Base-by-base conservation (phyloP, 2,113 vertebrate genomes). In the Orcinus orca region DNA sequence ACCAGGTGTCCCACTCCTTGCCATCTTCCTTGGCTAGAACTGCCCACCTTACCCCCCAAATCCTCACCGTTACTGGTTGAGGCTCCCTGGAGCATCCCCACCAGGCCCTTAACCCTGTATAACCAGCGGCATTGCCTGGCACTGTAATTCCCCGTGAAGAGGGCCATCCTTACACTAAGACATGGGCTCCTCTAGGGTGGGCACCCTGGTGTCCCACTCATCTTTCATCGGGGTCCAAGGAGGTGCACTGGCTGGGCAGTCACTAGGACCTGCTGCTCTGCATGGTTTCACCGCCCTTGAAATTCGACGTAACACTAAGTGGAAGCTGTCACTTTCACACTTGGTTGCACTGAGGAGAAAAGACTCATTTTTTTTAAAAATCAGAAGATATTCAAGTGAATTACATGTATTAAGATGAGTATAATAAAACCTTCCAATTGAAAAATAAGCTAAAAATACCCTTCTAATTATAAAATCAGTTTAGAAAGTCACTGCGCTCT, bases 381-480 rank as follows among this genome's bases (percentile, higher is more conserved):
- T 73, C 47, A 58, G 89, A 95, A 95, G 90, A 92, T 84, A 93
- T 88, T 82, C 76, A 65, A 67, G 70, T 80, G 87, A 92, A 88
- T 95, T 85, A 88, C 65, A 58, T 88, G 90, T 33, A 67, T 96
- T 83, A 80, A 97, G 83, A 86, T 74, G 83, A 89, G 18, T 12
- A 63, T 65, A 50, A 92, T 88, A 90, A 97, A 93, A 74, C 62
- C 90, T 93, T 97, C 90, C 97, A 67, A 41, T 53, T 63, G 92
- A 97, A 95, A 97, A 96, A 95, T 90, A 96, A 90, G 95, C 97
- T 97, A 96, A 97, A 97, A 97, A 98, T 96, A 97, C n/a, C 92
- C 81, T 93, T 70, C 88, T 97, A 95, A 96, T 96, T 93, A 97
- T 95, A 81, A 96, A 97, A 88, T 95, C 84, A 31, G 87, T 84